Base-by-base conservation (phyloP, 2,888 invertebrate genomes). In the Stenodema calcarata region DNA sequence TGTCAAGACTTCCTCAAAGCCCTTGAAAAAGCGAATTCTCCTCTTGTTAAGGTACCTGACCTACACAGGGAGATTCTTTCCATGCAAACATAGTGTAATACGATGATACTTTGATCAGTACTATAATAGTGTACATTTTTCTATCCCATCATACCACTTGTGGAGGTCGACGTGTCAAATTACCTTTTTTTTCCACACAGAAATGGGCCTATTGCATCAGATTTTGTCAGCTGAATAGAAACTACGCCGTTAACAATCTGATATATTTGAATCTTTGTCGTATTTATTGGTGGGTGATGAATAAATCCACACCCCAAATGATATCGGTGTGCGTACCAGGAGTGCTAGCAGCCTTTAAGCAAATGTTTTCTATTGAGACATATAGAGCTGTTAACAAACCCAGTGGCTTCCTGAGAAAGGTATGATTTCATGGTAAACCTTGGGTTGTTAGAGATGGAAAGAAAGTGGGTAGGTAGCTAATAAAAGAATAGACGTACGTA, bases 231-330 rank as follows among this genome's bases (percentile, higher is more conserved):
- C 50, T 84, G 18, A 84, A 84, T 30, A 41, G 84, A 42, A 84
- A 84, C 27, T 84, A 73, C 47, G 84, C 84, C 14, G 84, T 84
- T 50, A 73, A 84, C 28, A 84, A 75, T 47, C n/a, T 84, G 35
- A 84, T 84, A n/a, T 84, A 84, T 18, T 75, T 84, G 14, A 84
- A 84, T 75, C 73, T 84, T 12, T 84, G 84, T 28, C 84, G 84
- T 14, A 73, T 84, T 18, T 84, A 84, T 12, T 84, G 84, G 84
- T 84, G 84, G 84, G 73, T 47, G 44, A 73, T 84, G 28, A 84
- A 84, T 35, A 84, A 84, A 73, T 84, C 75, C 18, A 84, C 73
- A 9, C 84, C 84, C 12, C 28, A 70, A 28, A 70, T 73, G 75
- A 84, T 84, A 18, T 84, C 84, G 14, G 73, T 3, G 7, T 84